These are phyloP conservation scores for Cinclus cinclus DNA, from an alignment of 2,113 vertebrate genomes.

Conservation along the genomic window DNA sequence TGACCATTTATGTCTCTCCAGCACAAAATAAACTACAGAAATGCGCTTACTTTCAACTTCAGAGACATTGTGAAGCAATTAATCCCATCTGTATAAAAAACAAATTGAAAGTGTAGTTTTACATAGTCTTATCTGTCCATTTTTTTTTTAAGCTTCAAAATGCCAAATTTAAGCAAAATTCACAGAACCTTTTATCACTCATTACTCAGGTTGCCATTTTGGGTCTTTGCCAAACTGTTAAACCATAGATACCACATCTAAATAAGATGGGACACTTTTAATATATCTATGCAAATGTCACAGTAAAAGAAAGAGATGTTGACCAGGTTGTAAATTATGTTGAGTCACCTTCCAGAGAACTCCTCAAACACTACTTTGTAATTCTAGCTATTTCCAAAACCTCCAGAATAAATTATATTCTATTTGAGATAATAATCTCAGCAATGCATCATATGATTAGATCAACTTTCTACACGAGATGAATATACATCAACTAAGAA, in stretches of 20 bases:
- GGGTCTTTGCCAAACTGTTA: not conserved
- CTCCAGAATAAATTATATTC: not conserved
- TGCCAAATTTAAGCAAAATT: not conserved
- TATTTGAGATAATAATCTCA: not conserved
- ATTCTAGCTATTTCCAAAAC: not conserved
- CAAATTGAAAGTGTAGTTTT: not conserved
- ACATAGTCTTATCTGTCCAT: not conserved
- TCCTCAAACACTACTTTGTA: not conserved
- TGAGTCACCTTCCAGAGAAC: slow-evolving; percentile 24
- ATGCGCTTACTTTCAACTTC: not conserved
- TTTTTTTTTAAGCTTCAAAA: not conserved
- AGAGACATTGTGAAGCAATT: not conserved
- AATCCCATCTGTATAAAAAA: not conserved
- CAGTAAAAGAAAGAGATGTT: not conserved
- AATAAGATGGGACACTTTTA: not conserved
- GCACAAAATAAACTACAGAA: not conserved
- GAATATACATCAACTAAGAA: not conserved
- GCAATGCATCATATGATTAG: not conserved
- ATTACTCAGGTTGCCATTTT: not conserved
- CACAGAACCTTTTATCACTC: not conserved
- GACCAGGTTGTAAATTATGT: not conserved
- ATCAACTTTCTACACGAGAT: not conserved
- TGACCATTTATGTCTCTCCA: not conserved
- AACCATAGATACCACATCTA: not conserved
- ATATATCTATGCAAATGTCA: not conserved